Evolutionary conservation across 2,888 invertebrate genomes (phyloP).

Genomic region (Pseudeuparius sepicola): DNA sequence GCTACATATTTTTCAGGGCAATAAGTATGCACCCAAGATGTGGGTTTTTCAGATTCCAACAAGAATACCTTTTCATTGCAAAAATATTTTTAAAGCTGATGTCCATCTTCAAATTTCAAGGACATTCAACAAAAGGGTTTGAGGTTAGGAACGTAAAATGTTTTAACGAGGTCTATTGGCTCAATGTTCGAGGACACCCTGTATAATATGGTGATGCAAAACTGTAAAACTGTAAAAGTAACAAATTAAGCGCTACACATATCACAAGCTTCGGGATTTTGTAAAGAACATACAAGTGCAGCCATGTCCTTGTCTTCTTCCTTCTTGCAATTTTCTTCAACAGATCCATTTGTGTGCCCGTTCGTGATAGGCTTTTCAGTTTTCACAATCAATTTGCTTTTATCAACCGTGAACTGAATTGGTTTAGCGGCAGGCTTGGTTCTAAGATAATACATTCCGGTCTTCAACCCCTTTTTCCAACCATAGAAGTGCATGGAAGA

Average conservation of each 20-base stretch:
- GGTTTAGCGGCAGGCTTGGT: slow-evolving; percentile 95
- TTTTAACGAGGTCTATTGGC: too few relatives aligned
- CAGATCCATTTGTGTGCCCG: slow-evolving; percentile 10
- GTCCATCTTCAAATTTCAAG: too few relatives aligned
- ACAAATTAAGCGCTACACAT: slow-evolving; percentile 68
- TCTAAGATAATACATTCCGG: slow-evolving; percentile 96
- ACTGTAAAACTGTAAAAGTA: too few relatives aligned
- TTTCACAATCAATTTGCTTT: slow-evolving; percentile 48
- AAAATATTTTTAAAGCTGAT: too few relatives aligned
- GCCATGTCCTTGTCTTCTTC: slow-evolving; percentile 50
- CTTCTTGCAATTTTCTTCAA: slow-evolving; percentile 17
- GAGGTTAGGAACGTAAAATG: too few relatives aligned
- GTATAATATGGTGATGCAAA: too few relatives aligned
- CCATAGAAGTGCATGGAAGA: slow-evolving; percentile 98
- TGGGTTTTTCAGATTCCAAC: too few relatives aligned
- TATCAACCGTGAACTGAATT: slow-evolving; percentile 96
- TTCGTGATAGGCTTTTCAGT: slow-evolving; percentile 15
- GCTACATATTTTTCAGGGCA: too few relatives aligned
- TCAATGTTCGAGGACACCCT: too few relatives aligned
- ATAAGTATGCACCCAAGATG: too few relatives aligned
- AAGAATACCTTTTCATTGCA: too few relatives aligned
- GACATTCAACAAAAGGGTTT: too few relatives aligned
- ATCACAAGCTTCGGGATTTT: slow-evolving; percentile 79
- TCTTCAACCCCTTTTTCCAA: slow-evolving; percentile 95
- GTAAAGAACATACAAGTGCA: slow-evolving; percentile 73